phyloP scores from a whole-genome alignment of 2,113 vertebrate species.

The Amia ocellicauda region DNA sequence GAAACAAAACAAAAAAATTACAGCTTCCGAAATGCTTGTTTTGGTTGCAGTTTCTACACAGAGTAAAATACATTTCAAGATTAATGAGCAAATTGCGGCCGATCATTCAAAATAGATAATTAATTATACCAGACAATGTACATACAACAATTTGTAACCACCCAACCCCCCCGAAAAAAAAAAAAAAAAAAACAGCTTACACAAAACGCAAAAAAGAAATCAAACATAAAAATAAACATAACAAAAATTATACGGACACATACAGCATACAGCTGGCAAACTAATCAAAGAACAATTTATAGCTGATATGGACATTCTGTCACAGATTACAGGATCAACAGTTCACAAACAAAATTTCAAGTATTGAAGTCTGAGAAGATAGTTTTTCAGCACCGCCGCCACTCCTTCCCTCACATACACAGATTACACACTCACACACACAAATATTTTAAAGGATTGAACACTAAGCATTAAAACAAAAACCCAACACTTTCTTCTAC shows the following conservation, averaged over 20 bases:
- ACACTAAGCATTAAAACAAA: too few species aligned
- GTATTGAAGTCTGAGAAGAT: conserved; percentile 8
- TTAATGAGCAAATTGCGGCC: background rate
- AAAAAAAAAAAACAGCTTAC: background rate
- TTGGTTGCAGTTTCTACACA: background rate
- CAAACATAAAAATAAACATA: background rate
- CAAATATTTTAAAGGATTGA: too few species aligned
- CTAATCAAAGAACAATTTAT: background rate
- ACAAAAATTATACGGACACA: too few species aligned
- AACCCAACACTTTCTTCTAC: too few species aligned
- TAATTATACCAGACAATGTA: background rate
- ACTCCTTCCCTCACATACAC: too few species aligned
- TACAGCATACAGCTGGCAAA: conserved; percentile 2
- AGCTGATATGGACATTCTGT: conserved; percentile 4
- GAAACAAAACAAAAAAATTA: background rate
- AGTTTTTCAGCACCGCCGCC: too few species aligned
- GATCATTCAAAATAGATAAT: too few species aligned
- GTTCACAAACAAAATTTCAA: conserved; percentile 11
- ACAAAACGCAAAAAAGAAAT: conserved; percentile 7
- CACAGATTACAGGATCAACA: background rate
- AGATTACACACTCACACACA: too few species aligned
- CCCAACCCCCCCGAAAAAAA: too few species aligned
- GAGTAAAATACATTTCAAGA: background rate
- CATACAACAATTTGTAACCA: conserved; percentile 10
- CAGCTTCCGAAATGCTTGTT: background rate